phyloP scores from a whole-genome alignment of 2,797 vertebrate genomes.

The Sebastes melanostomus region DNA sequence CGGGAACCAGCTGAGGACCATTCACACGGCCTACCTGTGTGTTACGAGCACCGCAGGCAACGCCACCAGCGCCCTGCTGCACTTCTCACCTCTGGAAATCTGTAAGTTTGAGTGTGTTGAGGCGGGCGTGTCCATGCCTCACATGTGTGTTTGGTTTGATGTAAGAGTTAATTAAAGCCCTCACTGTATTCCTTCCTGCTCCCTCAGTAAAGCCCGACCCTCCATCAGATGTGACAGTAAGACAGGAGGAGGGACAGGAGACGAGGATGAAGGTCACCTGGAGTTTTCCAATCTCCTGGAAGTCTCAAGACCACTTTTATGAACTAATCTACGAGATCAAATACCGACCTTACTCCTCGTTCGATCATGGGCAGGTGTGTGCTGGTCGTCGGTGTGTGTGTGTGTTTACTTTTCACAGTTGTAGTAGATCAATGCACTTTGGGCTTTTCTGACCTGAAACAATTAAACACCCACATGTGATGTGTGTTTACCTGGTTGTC shows the following conservation, averaged over 20 bases:
- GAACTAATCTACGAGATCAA: conserved; percentile 82
- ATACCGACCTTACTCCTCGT: conserved; percentile 72
- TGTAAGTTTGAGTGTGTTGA: conserved; percentile 75
- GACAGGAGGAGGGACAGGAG: conserved; percentile 19
- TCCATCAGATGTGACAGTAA: conserved; percentile 77
- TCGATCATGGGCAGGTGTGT: conserved; percentile 19
- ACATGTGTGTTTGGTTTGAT: not conserved
- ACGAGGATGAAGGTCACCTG: conserved; percentile 82
- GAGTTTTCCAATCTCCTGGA: conserved; percentile 86
- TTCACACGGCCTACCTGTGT: conserved; percentile 78
- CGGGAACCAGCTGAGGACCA: conserved; percentile 49
- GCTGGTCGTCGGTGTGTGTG: conserved; percentile 13
- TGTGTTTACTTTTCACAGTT: not conserved
- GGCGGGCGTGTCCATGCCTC: not conserved
- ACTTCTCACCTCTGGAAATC: conserved; percentile 68
- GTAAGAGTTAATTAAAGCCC: not conserved
- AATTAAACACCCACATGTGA: not conserved
- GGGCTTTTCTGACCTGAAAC: not conserved
- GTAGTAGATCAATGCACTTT: not conserved
- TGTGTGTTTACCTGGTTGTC: not conserved
- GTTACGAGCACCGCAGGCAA: conserved; percentile 72
- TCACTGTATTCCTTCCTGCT: not conserved
- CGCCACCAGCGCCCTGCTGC: conserved; percentile 50
- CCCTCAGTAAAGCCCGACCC: conserved; percentile 88
- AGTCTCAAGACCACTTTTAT: conserved; percentile 63